Evolutionary conservation across 2,797 vertebrate genomes (phyloP).

Genomic region (Ciconia nigra): DNA sequence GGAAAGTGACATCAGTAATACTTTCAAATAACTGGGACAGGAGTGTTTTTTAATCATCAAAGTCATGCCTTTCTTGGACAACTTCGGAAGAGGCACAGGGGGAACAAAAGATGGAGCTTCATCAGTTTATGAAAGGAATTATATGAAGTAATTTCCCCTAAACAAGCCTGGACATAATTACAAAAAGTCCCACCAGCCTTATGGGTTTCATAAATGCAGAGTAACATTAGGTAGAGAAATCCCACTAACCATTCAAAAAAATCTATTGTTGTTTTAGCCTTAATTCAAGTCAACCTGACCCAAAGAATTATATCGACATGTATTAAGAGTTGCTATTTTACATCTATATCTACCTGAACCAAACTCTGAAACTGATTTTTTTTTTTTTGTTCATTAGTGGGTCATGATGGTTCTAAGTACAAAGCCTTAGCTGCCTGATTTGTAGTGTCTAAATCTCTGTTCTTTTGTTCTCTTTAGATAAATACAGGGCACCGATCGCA

Average conservation of each 20-base stretch:
- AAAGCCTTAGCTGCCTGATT: not conserved
- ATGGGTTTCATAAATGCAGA: not conserved
- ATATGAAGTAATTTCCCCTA: not conserved
- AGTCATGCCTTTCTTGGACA: not conserved
- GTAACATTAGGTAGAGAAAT: not conserved
- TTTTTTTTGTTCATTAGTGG: not conserved
- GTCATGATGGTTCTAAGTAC: not conserved
- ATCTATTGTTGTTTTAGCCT: not conserved
- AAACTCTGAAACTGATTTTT: not conserved
- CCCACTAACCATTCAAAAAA: not conserved
- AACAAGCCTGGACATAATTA: not conserved
- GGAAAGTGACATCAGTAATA: not conserved
- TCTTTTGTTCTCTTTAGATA: conserved; percentile 64
- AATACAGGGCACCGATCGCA: conserved; percentile 32
- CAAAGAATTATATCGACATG: not conserved
- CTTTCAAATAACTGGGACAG: not conserved
- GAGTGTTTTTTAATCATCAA: not conserved
- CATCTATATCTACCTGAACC: not conserved
- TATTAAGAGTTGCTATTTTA: not conserved
- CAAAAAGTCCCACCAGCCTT: not conserved
- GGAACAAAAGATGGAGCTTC: not conserved
- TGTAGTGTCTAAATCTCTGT: conserved; percentile 6
- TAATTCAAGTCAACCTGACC: not conserved
- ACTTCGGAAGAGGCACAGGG: not conserved
- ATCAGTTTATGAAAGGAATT: not conserved